Evolutionary conservation across 2,797 vertebrate genomes (phyloP), one percentile per base, ranked within the genome.

Genomic region (Sebastes trivittatus): DNA sequence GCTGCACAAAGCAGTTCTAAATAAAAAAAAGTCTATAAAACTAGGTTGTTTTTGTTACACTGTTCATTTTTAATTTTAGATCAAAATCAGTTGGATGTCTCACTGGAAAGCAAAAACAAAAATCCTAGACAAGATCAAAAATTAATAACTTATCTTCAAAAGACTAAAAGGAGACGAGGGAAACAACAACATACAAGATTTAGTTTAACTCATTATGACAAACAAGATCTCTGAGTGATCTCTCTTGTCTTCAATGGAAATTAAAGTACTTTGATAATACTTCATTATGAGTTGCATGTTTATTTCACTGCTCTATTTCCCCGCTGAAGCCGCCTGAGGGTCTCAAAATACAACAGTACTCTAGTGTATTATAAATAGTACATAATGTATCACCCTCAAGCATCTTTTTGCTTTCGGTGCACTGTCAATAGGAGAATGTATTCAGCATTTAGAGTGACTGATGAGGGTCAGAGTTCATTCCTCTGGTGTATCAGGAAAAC

Each of bases 11-110:
- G 69, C 6, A 8, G 58, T 67, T 18, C 23, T 18, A 76, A 66
- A 60, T 36, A 11, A 36, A 61, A 34, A 60, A 36, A 23, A 7
- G 46, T 49, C 16, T 13, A 20, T 36, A 27, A 32, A 62, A 27
- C 3, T 2, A 4, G 32, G 60, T 67, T 83, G 77, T 80, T 75
- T 82, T 59, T 81, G 34, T 79, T 30, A 38, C 7, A 10, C 30
- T 62, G 61, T 67, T 72, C 9, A 0, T 64, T 52, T 66, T 23
- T 7, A 2, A 13, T 49, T n/a, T 3, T 30, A 32, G 76, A 86
- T 84, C 82, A 80, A 80, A 86, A 36, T 18, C 66, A 25, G 42
- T 58, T 5, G 1, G 29, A 22, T 25, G 75, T 81, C 66, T 74
- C 52, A 16, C 18, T 27, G 52, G 42, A 59, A 32, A 68, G 29